Evolutionary conservation across 2,888 invertebrate genomes (phyloP), one percentile per base, ranked within the genome.

Genomic region (Pemphredon lugubris): DNA sequence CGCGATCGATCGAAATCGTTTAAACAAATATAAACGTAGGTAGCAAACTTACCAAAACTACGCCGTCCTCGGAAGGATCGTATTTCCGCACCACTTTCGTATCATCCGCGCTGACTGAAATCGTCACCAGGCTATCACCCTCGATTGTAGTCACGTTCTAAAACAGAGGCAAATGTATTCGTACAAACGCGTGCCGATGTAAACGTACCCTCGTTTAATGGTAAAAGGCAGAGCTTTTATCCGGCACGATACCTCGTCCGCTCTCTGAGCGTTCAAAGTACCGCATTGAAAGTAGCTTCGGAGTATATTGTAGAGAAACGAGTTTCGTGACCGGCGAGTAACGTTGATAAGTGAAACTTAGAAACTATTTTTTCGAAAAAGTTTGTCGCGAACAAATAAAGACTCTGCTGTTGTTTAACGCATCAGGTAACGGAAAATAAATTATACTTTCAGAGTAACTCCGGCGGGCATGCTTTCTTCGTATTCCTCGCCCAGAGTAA

Each of bases 391-490:
- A n/a, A n/a, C n/a, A n/a, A n/a, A n/a, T n/a, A n/a, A n/a, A n/a
- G n/a, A n/a, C n/a, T n/a, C n/a, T n/a, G n/a, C n/a, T n/a, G n/a
- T n/a, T n/a, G n/a, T n/a, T n/a, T n/a, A n/a, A n/a, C n/a, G n/a
- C n/a, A n/a, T n/a, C n/a, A n/a, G n/a, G n/a, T n/a, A n/a, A n/a
- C n/a, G n/a, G 18, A 59, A 26, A 37, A 18, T 5, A 40, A 13
- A 26, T 26, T n/a, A 13, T 85, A 91, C 91, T 86, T 91, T 91
- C 37, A 92, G 79, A 13, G 79, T 83, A 44, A 88, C 89, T 84
- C 93, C 92, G 68, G 91, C 92, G 2, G 93, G 93, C 93, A 94
- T 93, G 13, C 89, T 85, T 86, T 94, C 94, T 64, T 92, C 92
- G 89, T 93, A 94, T 80, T 93, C 93, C 79, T 93, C 92, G 11